Evolutionary conservation across 2,113 vertebrate genomes (phyloP), one percentile per base, ranked within the genome.

Genomic region (Mesoclemmys tuberculata): DNA sequence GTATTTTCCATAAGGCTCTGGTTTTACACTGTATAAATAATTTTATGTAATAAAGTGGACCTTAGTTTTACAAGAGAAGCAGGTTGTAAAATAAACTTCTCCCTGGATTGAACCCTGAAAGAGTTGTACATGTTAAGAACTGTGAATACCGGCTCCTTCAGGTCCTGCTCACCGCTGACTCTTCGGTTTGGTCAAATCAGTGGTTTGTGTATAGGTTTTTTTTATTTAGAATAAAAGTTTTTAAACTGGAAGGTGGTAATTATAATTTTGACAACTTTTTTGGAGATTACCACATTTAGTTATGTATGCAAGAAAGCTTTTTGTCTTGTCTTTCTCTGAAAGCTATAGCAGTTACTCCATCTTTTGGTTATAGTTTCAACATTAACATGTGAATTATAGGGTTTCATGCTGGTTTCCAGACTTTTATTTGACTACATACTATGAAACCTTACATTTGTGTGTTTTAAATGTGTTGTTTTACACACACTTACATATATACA

Each of bases 131-230:
- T 97, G 94, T 77, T 98, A 93, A 98, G 98, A 98, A 98, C 98
- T 98, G 98, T 98, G 97, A 99, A 98, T 97, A 96, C 97, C 97
- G 96, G 98, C 98, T 98, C 98, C 97, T 98, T 97, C 98, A 97
- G 98, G 98, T 98, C 98, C 98, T 98, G 98, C 97, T 98, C 97
- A 97, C 97, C 96, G 97, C 98, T 98, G 97, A 98, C 94, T 96
- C 98, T 96, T 98, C 95, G 84, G 92, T 98, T 97, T 98, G 97
- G 97, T 98, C 98, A 98, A 98, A 99, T 98, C 99, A 99, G 98
- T 98, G 98, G 99, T 99, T 98, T 98, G 98, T 99, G 99, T 99
- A 98, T 99, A 99, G 98, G 97, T 98, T 98, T 98, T 95, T 98
- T 98, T 98, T 97, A 98, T 98, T 98, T 98, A 98, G 97, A 98